Base-by-base conservation (phyloP, 1,140 invertebrate species). In the Euwallacea fornicatus region DNA sequence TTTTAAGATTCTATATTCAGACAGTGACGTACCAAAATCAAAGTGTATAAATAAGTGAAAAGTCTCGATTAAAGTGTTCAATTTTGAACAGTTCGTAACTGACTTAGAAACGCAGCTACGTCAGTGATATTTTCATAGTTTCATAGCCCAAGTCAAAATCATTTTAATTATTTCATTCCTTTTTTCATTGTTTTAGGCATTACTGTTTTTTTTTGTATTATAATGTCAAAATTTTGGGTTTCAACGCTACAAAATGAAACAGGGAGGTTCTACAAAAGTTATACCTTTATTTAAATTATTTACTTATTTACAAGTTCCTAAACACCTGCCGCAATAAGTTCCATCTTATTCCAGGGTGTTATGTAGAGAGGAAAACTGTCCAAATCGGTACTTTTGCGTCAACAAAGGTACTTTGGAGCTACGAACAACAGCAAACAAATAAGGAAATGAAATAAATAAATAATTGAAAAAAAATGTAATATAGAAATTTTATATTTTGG, bases 371-470 rank as follows among this genome's bases (percentile, higher is more conserved):
- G 21, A 42, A 69, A 55, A 50, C 41, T 11, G 47, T 64, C 62
- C 69, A 58, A 71, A 71, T 54, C n/a, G 33, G 44, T 58, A 71
- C 62, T 71, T 71, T 71, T 71, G 43, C 13, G n/a, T 15, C 11
- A 42, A 50, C 50, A 71, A 71, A 65, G 65, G 62, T 65, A 59
- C 42, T 56, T 71, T 71, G 69, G 61, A 59, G 61, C 9, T 41
- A 46, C 47, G 54, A 21, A 53, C 53, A 64, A 71, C 13, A 46
- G 15, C 16, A 42, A 11, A 63, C 7, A 54, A 53, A 58, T 42
- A 54, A 71, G 69, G 62, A 71, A 71, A 65, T 65, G 69, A 71
- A 71, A 71, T 71, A 71, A 71, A 71, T 71, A 71, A 71, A 65
- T 44, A 71, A 71, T 42, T 44, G 65, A 64, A 65, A 71, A n/a